Evolutionary conservation across 2,113 vertebrate genomes (phyloP), one percentile per base, ranked within the genome.

Genomic region (Serinus canaria): DNA sequence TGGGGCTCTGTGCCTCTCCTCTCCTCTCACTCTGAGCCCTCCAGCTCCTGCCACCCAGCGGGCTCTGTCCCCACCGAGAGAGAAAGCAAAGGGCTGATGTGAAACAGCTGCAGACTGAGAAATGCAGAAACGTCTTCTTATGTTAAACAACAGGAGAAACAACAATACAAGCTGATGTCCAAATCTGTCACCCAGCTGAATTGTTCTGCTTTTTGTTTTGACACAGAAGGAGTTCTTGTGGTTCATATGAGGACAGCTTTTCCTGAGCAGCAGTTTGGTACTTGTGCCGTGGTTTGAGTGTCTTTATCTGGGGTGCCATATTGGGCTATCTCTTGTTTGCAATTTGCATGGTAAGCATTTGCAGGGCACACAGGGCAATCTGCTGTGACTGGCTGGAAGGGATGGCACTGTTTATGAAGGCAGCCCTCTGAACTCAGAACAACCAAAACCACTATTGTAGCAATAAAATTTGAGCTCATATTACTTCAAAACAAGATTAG

Each of bases 51-150:
- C 37, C 76, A 6, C 28, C 0, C 0, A 9, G 6, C 14, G 1
- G 0, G 4, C 23, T 4, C 66, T 11, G 16, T 0, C 41, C 31
- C 9, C 7, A 35, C 0, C 0, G 59, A 62, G 6, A 20, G 18
- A 37, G 13, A 21, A 33, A 73, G 59, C 7, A 41, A 59, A 59
- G 46, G n/a, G 15, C 15, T 64, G 22, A 21, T 7, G 43, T 11
- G 30, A 46, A 75, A 83, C 37, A 73, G 47, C 47, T 59, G 39
- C 77, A 78, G 50, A 33, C 13, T n/a, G 13, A 79, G 25, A 55
- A 35, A 46, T 35, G 44, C 27, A 52, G 22, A 87, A 83, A 59
- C 13, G 3, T 9, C 25, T 23, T 39, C 53, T 56, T 23, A 21
- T 52, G 30, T 60, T 63, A 33, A 27, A 50, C 66, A 72, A 50